Conservation (phyloP, 2,797 vertebrate genomes). For the Monodelphis domestica region DNA sequence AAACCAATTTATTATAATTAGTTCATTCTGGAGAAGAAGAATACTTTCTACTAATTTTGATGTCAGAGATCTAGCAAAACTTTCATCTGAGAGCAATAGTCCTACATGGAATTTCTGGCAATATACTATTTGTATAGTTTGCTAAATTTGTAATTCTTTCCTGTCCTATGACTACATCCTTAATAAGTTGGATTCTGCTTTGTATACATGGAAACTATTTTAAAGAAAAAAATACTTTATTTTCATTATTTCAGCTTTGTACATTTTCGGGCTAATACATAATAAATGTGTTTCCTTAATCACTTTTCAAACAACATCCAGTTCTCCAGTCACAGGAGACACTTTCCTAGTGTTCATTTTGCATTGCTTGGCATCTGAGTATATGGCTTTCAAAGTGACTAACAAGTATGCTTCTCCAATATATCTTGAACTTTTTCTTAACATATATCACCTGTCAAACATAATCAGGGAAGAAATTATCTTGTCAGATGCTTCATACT, state of each 20-base stretch:
- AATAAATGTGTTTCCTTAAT: not conserved
- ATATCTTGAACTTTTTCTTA: constrained; percentile 67
- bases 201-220: not conserved
- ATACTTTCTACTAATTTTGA: not conserved
- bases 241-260: constrained; percentile 40
- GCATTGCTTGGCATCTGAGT: constrained; percentile 62
- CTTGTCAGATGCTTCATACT: constrained; percentile 56
- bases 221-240: constrained; percentile 20
- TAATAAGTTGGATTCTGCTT: not conserved
- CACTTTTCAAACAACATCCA: constrained; percentile 48
- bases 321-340: constrained; percentile 33
- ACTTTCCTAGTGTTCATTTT: not conserved
- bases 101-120: not conserved
- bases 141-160: not conserved
- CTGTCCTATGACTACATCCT: not conserved
- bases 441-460: constrained; percentile 52
- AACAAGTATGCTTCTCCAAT: constrained; percentile 45
- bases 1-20: not conserved
- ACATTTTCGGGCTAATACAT: not conserved
- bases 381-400: constrained; percentile 40
- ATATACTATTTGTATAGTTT: not conserved
- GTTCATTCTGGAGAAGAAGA: not conserved
- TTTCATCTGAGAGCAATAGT: not conserved
- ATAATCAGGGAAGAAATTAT: constrained; percentile 66
- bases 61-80: not conserved